Base-by-base conservation (phyloP, 2,797 vertebrate species). In the Enteromius viviparus region DNA sequence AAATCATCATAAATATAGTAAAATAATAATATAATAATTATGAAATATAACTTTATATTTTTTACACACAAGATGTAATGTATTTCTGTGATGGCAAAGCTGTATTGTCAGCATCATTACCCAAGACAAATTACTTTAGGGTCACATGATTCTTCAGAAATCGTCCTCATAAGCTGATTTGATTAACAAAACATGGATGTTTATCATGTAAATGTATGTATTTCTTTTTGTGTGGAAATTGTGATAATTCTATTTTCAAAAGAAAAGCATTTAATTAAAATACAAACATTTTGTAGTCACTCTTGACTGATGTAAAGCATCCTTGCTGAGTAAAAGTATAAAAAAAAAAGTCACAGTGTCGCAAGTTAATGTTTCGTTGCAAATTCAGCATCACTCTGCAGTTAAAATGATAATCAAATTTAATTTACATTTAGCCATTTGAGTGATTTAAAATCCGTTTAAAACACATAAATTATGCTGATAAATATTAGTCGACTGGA, bases 331-430 rank as follows among this genome's bases (percentile, higher is more conserved):
- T 14, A 29, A 62, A 62, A 29, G 58, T 21, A 62, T 26, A 14
- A 19, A 19, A 14, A 19, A 14, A 14, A 26, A 60, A 60, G 58
- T 42, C 81, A 83, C 19, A 76, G 45, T 21, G 37, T 42, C 49
- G 51, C 58, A 32, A 85, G 84, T 91, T 93, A 93, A 94, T 93
- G 92, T 89, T 86, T 85, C 90, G 83, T 92, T 93, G 92, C 90
- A 92, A 91, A 94, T 93, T 91, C 90, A 94, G 68, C 0, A 26
- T 71, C 6, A 15, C 26, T 47, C 23, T 29, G 69, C 23, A 71
- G 23, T 71, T 71, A 71, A 29, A 71, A 49, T 49, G 0, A 71
- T 29, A 49, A 49, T 19, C 3, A 26, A 70, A 70, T 19, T 8
- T 5, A 12, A 9, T 51, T 34, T 74, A 21, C 2, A 32, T 21